Evolutionary conservation across 2,888 invertebrate genomes (phyloP), one percentile per base, ranked within the genome.

Genomic region (Cryptosula pallasiana): DNA sequence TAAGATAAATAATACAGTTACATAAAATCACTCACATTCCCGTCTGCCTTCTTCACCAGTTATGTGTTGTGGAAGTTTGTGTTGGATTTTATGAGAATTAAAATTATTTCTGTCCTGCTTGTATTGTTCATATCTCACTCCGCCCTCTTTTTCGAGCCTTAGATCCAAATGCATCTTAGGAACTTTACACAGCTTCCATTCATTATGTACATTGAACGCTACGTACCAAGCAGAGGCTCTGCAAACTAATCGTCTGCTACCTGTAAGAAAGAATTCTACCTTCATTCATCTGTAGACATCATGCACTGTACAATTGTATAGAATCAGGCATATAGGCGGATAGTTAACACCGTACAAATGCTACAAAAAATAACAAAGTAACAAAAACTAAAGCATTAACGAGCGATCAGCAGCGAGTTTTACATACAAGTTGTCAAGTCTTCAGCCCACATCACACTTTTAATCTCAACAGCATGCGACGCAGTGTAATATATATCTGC

Each of bases 401-500:
- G n/a, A n/a, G n/a, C n/a, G n/a, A n/a, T n/a, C n/a, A n/a, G n/a
- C n/a, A 45, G 20, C 20, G 45, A 45, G 20, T 45, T 20, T 45
- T 45, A 45, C 63, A 63, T 63, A 63, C 63, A 63, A 32, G 63
- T 29, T 1, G n/a, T 32, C 13, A 63, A 32, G n/a, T 63, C 32
- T 34, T 63, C 63, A 63, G 32, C 32, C 63, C 63, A 63, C 9
- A 63, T 32, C 3, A 63, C 63, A 34, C 63, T 63, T 27, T 63
- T 63, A 16, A 63, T 27, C 32, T 63, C 63, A 13, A 63, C 32
- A 63, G 63, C 63, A 34, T 27, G 13, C 1, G 63, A 9, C 2
- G 63, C 20, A 32, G 63, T 63, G 63, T 32, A 63, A 32, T 63
- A 63, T 16, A 63, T 63, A n/a, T 63, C 63, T 1, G 63, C 63